Percentiles rank a stretch among this genome's conserved stretches.
Conservation (phyloP, 1,140 invertebrate species). For the Portunus trituberculatus region DNA sequence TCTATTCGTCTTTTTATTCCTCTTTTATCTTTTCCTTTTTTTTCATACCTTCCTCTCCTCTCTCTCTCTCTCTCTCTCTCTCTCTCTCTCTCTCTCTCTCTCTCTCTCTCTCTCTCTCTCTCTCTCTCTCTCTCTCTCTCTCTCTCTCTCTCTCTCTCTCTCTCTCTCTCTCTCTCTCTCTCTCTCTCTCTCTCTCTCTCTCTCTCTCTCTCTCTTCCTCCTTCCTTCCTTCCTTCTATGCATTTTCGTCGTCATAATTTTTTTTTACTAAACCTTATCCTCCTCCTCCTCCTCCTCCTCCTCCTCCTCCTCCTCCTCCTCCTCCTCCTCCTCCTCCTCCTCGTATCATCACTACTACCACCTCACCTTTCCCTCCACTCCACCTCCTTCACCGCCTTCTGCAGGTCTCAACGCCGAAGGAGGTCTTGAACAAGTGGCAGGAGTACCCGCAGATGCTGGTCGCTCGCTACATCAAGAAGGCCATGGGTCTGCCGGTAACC, state of each 20-base stretch:
- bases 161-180: too few relatives aligned
- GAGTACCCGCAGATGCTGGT: slow-evolving; percentile 93
- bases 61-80: too few relatives aligned
- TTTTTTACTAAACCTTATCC: not conserved
- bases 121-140: too few relatives aligned
- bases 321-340: not conserved
- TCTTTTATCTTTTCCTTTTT: too few relatives aligned
- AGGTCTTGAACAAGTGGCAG: slow-evolving; percentile 96
- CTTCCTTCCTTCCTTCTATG: not conserved
- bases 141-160: too few relatives aligned
- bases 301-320: not conserved
- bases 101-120: too few relatives aligned
- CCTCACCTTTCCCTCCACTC: not conserved
- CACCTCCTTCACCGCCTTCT: not conserved
- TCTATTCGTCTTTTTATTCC: too few relatives aligned
- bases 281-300: not conserved
- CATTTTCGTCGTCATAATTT: too few relatives aligned
- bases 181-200: not conserved
- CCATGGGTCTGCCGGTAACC: slow-evolving; percentile 86
- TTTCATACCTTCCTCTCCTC: too few relatives aligned
- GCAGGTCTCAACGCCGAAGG: slow-evolving; percentile 91
- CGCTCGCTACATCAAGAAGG: slow-evolving; percentile 91
- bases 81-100: too few relatives aligned
- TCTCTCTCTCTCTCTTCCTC: not conserved
- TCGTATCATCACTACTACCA: not conserved